A percentile compares a stretch with the other conserved stretches of the same genome.
phyloP scores from a whole-genome alignment of 2,888 invertebrate genomes.

The Drosophila melanosoma region DNA sequence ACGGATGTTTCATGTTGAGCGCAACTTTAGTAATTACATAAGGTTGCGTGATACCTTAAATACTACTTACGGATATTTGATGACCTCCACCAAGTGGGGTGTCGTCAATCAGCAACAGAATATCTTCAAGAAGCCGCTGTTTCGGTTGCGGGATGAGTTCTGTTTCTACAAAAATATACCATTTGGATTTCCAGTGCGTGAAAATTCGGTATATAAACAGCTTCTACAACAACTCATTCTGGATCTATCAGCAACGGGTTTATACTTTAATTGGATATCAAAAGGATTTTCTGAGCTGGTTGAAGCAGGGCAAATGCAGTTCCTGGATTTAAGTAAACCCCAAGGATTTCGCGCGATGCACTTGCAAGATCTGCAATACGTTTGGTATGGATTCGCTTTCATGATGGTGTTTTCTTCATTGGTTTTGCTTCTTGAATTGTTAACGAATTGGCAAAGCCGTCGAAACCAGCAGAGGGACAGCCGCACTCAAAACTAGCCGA shows the following conservation, averaged over 20 bases:
- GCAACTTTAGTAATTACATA: slow-evolving; percentile 58
- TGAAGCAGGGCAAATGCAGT: slow-evolving; percentile 57
- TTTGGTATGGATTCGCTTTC: slow-evolving; percentile 71
- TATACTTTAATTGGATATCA: slow-evolving; percentile 61
- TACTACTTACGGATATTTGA: slow-evolving; percentile 70
- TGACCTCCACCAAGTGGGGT: slow-evolving; percentile 70
- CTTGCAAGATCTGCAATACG: slow-evolving; percentile 68
- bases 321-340: slow-evolving; percentile 62
- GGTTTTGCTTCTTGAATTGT: slow-evolving; percentile 61
- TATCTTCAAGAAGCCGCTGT: slow-evolving; percentile 73
- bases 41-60: slow-evolving; percentile 68
- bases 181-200: slow-evolving; percentile 74
- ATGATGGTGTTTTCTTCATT: slow-evolving; percentile 52
- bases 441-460: slow-evolving; percentile 3
- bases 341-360: slow-evolving; percentile 70
- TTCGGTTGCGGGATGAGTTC: slow-evolving; percentile 69
- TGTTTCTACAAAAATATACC: slow-evolving; percentile 77
- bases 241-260: slow-evolving; percentile 63
- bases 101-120: slow-evolving; percentile 78
- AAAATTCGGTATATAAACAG: slow-evolving; percentile 74
- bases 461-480: not conserved
- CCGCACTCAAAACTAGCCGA: not conserved
- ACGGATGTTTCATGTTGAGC: slow-evolving; percentile 65
- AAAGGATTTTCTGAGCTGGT: slow-evolving; percentile 71
- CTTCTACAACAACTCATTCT: slow-evolving; percentile 66